phyloP scores from a whole-genome alignment of 2,113 vertebrate genomes.

The Hippocampus abdominalis region DNA sequence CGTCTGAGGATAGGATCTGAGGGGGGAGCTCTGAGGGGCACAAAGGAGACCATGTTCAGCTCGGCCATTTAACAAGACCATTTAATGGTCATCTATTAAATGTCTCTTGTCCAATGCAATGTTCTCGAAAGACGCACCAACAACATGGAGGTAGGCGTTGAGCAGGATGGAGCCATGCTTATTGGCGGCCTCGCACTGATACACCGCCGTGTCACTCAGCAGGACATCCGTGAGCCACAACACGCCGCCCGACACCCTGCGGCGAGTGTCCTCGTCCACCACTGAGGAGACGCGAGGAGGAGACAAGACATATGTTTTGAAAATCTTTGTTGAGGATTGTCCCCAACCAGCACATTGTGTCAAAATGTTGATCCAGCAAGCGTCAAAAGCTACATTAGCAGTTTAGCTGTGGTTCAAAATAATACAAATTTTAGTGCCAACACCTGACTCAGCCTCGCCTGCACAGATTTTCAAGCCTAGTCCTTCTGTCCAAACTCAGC shows the following conservation, averaged over 20 bases:
- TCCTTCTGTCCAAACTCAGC: too few species aligned
- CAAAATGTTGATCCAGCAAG: too few species aligned
- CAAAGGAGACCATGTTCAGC: not conserved
- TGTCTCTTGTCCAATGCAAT: not conserved
- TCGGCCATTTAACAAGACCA: not conserved
- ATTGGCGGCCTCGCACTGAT: slow-evolving; percentile 86
- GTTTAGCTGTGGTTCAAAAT: too few species aligned
- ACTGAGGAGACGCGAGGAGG: slow-evolving; percentile 49
- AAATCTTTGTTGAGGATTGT: too few species aligned
- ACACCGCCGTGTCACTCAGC: slow-evolving; percentile 76
- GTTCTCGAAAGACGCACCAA: slow-evolving; percentile 58
- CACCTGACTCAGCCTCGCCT: too few species aligned
- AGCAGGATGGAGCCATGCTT: slow-evolving; percentile 73
- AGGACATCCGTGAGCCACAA: slow-evolving; percentile 71
- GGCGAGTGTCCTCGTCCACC: slow-evolving; percentile 59
- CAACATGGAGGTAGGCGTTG: slow-evolving; percentile 79
- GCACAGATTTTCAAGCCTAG: too few species aligned
- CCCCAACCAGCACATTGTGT: too few species aligned
- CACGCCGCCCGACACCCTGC: slow-evolving; percentile 41
- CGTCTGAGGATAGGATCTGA: slow-evolving; percentile 78
- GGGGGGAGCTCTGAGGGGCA: slow-evolving; percentile 76
- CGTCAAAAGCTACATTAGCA: too few species aligned
- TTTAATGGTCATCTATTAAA: not conserved
- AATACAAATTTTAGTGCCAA: too few species aligned
- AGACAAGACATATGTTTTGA: too few species aligned